Percentiles rank a stretch among this genome's conserved stretches.
These are phyloP conservation scores for Armadillidium nasatum DNA, from an alignment of 1,140 invertebrate genomes.

Conservation along the genomic window DNA sequence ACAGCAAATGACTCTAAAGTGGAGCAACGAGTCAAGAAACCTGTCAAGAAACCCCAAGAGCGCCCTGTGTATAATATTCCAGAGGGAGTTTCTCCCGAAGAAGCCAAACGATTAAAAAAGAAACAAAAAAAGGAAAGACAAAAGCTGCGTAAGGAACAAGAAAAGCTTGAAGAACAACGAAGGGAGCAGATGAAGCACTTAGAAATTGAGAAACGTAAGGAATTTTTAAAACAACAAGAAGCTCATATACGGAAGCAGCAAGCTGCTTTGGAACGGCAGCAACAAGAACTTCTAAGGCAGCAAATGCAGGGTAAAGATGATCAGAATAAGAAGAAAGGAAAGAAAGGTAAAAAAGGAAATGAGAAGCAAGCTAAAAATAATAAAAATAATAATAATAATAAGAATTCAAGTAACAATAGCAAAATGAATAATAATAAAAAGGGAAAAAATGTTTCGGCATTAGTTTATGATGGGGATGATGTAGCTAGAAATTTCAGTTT, in stretches of 20 bases:
- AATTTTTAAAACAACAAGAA: slow-evolving; percentile 37
- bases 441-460: slow-evolving; percentile 31
- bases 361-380: neutral
- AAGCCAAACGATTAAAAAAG: slow-evolving; percentile 44
- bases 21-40: neutral
- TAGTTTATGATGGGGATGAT: slow-evolving; percentile 41
- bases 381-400: neutral
- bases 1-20: neutral
- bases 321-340: slow-evolving; percentile 51
- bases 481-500: slow-evolving; percentile 37
- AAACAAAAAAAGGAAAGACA: slow-evolving; percentile 45
- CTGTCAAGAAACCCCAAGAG: neutral
- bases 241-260: slow-evolving; percentile 39
- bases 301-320: slow-evolving; percentile 46
- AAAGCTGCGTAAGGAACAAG: slow-evolving; percentile 43
- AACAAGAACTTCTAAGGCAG: slow-evolving; percentile 45
- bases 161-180: slow-evolving; percentile 36
- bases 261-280: slow-evolving; percentile 34
- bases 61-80: neutral
- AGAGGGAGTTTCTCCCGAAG: slow-evolving; percentile 30
- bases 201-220: slow-evolving; percentile 39
- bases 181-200: slow-evolving; percentile 23
- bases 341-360: neutral
- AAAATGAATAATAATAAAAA: neutral
- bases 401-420: no score